Evolutionary conservation across 1,140 invertebrate species (phyloP).

Genomic region (Uloborus diversus): DNA sequence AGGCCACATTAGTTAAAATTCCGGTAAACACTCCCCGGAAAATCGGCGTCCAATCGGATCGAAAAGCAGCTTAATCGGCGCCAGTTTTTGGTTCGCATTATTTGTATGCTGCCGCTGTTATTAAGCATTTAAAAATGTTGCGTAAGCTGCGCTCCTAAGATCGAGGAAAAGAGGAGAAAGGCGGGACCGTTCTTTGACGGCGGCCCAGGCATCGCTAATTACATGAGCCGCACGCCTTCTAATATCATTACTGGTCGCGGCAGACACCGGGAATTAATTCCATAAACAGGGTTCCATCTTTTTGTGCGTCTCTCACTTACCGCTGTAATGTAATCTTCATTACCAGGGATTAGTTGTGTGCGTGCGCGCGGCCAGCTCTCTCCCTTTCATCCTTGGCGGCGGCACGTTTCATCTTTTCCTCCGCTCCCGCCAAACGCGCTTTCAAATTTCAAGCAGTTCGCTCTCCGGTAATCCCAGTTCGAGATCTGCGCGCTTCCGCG

Average conservation of each 20-base stretch:
- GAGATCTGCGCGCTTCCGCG: slow-evolving; percentile 32
- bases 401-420: slow-evolving; percentile 35
- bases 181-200: slow-evolving; percentile 33
- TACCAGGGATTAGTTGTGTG: slow-evolving; percentile 48
- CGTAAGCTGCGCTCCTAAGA: neutral
- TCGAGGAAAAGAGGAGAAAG: neutral
- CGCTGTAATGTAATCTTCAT: slow-evolving; percentile 58
- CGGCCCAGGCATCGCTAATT: slow-evolving; percentile 23
- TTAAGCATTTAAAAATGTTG: neutral
- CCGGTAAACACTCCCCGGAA: no score
- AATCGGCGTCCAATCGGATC: neutral
- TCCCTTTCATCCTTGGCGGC: slow-evolving; percentile 43
- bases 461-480: slow-evolving; percentile 35
- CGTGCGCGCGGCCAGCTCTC: neutral
- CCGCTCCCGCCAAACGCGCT: slow-evolving; percentile 34
- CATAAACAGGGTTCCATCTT: slow-evolving; percentile 53
- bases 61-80: neutral
- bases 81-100: neutral
- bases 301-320: slow-evolving; percentile 49
- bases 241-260: slow-evolving; percentile 52
- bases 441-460: slow-evolving; percentile 49
- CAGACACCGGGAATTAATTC: slow-evolving; percentile 53
- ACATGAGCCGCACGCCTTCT: slow-evolving; percentile 46
- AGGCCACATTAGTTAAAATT: no score
- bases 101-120: neutral